These are phyloP conservation scores for Drosophila virilis DNA, from an alignment of 1,140 invertebrate genomes.

Conservation along the genomic window DNA sequence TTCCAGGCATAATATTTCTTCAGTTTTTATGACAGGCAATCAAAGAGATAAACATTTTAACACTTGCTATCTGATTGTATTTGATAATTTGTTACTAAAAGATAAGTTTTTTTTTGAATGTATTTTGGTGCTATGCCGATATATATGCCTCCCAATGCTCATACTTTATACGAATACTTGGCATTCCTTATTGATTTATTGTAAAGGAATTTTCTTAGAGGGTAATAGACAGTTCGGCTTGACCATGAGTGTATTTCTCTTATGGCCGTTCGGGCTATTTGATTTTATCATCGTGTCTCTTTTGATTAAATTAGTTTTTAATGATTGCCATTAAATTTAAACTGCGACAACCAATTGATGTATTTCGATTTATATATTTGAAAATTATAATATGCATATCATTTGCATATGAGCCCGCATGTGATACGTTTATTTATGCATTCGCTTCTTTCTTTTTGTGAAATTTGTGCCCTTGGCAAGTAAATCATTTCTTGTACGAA, in stretches of 20 bases:
- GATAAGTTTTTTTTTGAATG: slow-evolving; percentile 1
- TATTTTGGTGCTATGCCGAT: background rate
- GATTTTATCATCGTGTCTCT: background rate
- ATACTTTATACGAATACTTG: background rate
- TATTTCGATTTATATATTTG: slow-evolving; percentile 23
- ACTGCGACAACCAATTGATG: background rate
- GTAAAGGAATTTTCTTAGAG: background rate
- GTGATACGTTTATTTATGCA: background rate
- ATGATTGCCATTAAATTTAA: slow-evolving; percentile 21
- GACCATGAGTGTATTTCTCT: background rate
- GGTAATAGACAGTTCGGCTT: slow-evolving; percentile 4
- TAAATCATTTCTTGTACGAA: slow-evolving; percentile 21
- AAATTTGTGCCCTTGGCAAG: slow-evolving; percentile 34
- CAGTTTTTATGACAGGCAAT: background rate
- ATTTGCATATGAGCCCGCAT: slow-evolving; percentile 19
- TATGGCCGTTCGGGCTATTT: background rate
- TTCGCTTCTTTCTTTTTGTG: slow-evolving; percentile 20
- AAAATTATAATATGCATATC: slow-evolving; percentile 16
- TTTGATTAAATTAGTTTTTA: slow-evolving; percentile 19
- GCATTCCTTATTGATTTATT: background rate
- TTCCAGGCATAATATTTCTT: background rate
- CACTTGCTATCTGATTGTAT: background rate
- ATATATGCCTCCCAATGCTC: too few species aligned
- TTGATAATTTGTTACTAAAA: background rate
- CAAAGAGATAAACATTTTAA: background rate